Evolutionary conservation across 1,140 invertebrate species (phyloP).

Genomic region (Ceratina calcarata): DNA sequence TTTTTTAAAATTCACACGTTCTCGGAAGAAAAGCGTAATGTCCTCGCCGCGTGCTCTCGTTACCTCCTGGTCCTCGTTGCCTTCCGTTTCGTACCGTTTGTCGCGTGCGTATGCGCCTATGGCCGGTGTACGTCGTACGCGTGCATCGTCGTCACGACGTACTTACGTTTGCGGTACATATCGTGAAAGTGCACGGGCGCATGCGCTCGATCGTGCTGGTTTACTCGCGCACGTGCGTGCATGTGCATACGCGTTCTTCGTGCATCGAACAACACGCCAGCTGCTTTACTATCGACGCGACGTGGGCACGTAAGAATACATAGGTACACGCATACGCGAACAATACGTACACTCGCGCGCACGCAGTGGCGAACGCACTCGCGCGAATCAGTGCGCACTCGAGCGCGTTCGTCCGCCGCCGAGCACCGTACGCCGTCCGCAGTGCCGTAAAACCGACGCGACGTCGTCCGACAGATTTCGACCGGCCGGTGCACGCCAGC

Average conservation of each 20-base stretch:
- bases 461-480: conserved; percentile 39
- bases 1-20: conserved; percentile 10
- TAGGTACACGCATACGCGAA: too few relatives aligned
- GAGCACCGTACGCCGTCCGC: conserved; percentile 47
- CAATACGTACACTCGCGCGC: conserved; percentile 46
- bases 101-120: too few relatives aligned
- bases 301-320: not conserved
- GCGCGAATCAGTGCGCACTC: conserved; percentile 58
- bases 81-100: too few relatives aligned
- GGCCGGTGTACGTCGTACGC: too few relatives aligned
- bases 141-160: conserved; percentile 59
- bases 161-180: conserved; percentile 57
- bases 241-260: conserved; percentile 5
- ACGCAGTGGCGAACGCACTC: conserved; percentile 29
- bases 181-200: conserved; percentile 37
- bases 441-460: conserved; percentile 52
- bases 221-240: conserved; percentile 49
- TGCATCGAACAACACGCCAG: conserved; percentile 41
- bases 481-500: conserved; percentile 44
- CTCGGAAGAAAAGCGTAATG: too few relatives aligned
- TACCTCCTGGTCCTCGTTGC: not conserved
- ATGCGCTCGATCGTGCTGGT: conserved; percentile 37
- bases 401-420: conserved; percentile 55
- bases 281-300: conserved; percentile 6
- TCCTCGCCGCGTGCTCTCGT: conserved; percentile 6